A percentile compares a stretch with the other conserved stretches of the same genome.
Conservation (phyloP, 1,140 invertebrate genomes). For the Asobara japonica region DNA sequence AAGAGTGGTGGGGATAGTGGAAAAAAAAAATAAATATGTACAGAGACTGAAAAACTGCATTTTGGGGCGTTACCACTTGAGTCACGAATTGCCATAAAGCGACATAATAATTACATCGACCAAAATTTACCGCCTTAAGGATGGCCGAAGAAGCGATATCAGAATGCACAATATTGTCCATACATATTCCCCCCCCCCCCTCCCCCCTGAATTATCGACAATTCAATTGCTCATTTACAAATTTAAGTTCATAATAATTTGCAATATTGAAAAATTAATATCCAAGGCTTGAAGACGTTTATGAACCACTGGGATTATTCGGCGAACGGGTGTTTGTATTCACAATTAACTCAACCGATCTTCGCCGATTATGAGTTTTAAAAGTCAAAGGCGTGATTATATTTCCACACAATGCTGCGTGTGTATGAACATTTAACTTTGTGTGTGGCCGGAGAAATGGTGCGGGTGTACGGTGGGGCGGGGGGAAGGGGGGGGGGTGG, state of each 20-base stretch:
- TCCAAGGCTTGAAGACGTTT: background rate
- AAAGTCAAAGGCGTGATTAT: background rate
- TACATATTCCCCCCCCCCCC: background rate
- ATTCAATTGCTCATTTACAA: background rate
- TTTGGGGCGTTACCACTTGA: constrained; percentile 3
- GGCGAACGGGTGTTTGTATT: background rate
- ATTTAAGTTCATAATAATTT: background rate
- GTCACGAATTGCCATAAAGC: constrained; percentile 6
- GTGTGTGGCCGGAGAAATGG: constrained; percentile 14
- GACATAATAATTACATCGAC: background rate
- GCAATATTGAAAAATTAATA: background rate
- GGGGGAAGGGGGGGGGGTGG: background rate
- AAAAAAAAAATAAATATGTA: background rate
- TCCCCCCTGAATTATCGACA: background rate
- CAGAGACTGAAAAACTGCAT: background rate
- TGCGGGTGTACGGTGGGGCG: too few species aligned
- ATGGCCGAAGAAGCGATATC: background rate
- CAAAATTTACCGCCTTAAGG: background rate
- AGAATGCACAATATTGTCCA: background rate
- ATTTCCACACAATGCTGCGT: background rate
- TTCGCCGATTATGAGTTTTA: background rate
- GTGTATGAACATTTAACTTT: background rate
- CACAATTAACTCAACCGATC: background rate
- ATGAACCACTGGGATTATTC: background rate
- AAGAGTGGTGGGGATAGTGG: too few species aligned